A percentile compares a stretch with the other conserved stretches of the same genome.
Evolutionary conservation across 2,888 invertebrate genomes (phyloP).

Genomic region (Chrysolina haemoptera): DNA sequence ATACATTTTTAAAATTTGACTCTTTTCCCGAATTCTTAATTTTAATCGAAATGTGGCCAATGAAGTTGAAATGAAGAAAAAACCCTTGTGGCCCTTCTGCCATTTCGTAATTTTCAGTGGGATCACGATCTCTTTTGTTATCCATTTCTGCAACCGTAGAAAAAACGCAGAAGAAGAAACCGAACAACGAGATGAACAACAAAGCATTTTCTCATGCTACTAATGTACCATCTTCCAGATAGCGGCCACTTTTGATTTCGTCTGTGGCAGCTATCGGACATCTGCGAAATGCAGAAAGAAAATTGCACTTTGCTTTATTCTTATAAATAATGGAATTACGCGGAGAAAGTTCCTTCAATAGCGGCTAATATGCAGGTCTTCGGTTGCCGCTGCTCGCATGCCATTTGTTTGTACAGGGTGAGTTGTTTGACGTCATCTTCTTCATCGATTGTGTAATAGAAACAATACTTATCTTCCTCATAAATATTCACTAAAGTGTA

Average conservation of each 20-base stretch:
- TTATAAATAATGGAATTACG: conserved; percentile 49
- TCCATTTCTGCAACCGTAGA: neutral
- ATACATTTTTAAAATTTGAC: too few relatives aligned
- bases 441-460: too few relatives aligned
- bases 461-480: too few relatives aligned
- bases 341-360: conserved; percentile 46
- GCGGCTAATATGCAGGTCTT: conserved; percentile 39
- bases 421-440: neutral
- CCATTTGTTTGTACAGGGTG: conserved; percentile 24
- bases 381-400: conserved; percentile 25
- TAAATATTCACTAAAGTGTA: too few relatives aligned
- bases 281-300: conserved; percentile 48
- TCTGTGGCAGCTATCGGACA: conserved; percentile 34
- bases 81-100: too few relatives aligned
- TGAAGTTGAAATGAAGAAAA: too few relatives aligned
- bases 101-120: neutral
- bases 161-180: neutral
- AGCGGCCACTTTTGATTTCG: conserved; percentile 29
- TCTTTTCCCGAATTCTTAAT: too few relatives aligned
- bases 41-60: too few relatives aligned
- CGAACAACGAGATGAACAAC: neutral
- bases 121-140: neutral
- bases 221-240: neutral
- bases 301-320: conserved; percentile 42
- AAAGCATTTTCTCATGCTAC: conserved; percentile 23